Conservation (phyloP, 2,797 vertebrate genomes). For the Peromyscus attwateri region DNA sequence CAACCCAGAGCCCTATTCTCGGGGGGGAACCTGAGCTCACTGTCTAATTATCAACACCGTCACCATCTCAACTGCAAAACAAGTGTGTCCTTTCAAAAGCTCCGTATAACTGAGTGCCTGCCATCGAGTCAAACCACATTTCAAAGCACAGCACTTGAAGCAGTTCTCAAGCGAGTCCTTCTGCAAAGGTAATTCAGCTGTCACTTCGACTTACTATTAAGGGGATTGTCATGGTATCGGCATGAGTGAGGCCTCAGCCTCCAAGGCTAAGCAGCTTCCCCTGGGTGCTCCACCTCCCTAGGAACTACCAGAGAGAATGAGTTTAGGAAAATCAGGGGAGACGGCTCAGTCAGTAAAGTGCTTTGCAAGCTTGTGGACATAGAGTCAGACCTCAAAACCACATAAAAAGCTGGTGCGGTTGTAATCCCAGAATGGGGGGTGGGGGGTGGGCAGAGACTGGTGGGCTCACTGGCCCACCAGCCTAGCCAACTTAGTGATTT, state of each 20-base stretch:
- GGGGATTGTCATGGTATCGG: not conserved
- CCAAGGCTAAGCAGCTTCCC: not conserved
- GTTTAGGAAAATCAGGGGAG: not conserved
- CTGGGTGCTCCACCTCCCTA: not conserved
- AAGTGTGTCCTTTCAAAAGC: not conserved
- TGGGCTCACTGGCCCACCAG: not conserved
- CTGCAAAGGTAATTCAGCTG: not conserved
- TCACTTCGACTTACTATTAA: no score
- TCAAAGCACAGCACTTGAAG: not conserved
- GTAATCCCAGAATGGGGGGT: not conserved
- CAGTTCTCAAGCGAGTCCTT: not conserved
- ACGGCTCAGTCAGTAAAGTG: not conserved
- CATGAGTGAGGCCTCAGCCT: not conserved
- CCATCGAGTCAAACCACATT: not conserved
- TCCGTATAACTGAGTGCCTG: not conserved
- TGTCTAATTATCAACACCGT: not conserved
- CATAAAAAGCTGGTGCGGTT: not conserved
- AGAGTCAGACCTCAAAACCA: not conserved
- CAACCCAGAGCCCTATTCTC: not conserved
- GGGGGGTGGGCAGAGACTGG: not conserved
- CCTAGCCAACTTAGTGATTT: not conserved
- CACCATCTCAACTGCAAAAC: conserved; percentile 15
- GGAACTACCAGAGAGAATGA: not conserved
- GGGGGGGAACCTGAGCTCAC: not conserved
- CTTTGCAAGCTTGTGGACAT: not conserved